Evolutionary conservation across 1,140 invertebrate species (phyloP), one percentile per base, ranked within the genome.

Genomic region (Bilobella aurantiaca): DNA sequence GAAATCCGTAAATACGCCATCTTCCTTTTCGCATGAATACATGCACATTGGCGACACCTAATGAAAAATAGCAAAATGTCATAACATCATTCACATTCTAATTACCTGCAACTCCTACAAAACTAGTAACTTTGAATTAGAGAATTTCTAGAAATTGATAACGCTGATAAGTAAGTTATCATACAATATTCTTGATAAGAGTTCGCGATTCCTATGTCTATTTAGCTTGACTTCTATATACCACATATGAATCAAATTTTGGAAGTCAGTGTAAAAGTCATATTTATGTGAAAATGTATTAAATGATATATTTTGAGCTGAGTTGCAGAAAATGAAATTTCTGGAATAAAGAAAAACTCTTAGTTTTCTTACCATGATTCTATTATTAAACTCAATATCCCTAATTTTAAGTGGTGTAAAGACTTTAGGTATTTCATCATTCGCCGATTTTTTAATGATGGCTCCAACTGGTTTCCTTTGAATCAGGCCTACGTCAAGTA

Each of bases 1-100:
- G 21, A 66, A 66, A 49, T 66, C 64, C 0, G 64, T 66, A 12
- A 56, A 61, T 5, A 66, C 32, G n/a, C 64, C 64, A 12, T 66
- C 64, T 53, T 66, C 58, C 23, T 66, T 66, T 25, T 66, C 42
- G 30, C 58, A 60, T 1, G 58, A 66, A 30, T 66, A 66, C 64
- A 66, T 66, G 30, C 64, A 66, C 64, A 61, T 60, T 2, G 64
- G 58, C 1, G 64, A 60, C 23, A 65, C 64, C 64, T 65, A 8
- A 34, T 27, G 21, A 63, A 62, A 16, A 23, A 46, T 46, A 42
- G 37, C 5, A 31, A 12, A 27, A 25, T 46, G 42, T 56, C 23
- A n/a, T n/a, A 56, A n/a, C 14, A 56, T 14, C 49, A 42, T 12
- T 42, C 18, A 42, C 8, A 12, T 42, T 12, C 8, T 42, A 42